phyloP scores from a whole-genome alignment of 2,888 invertebrate species.

The Macropis europaea region DNA sequence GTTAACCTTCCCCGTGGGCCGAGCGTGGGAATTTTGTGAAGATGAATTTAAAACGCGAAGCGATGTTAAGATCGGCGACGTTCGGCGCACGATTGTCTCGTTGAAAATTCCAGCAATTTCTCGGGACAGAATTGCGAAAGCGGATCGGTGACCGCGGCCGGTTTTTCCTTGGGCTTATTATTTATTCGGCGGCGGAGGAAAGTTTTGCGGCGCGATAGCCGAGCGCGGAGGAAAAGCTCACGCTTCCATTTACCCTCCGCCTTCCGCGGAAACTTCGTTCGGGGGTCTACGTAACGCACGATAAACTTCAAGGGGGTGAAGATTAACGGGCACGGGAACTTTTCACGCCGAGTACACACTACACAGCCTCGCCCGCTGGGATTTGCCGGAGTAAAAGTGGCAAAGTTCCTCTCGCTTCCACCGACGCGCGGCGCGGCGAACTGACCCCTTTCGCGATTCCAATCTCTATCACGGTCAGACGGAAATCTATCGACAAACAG shows the following conservation, averaged over 20 bases:
- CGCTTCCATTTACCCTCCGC: slow-evolving; percentile 15
- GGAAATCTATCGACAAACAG: slow-evolving; percentile 4
- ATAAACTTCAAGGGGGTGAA: slow-evolving; percentile 61
- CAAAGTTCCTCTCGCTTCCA: slow-evolving; percentile 32
- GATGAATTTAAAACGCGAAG: too few species aligned
- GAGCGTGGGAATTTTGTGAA: too few species aligned
- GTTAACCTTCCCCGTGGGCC: too few species aligned
- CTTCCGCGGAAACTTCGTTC: slow-evolving; percentile 41
- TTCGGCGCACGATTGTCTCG: too few species aligned
- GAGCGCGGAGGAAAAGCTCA: slow-evolving; percentile 9
- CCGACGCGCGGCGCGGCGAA: not conserved
- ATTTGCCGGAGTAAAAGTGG: slow-evolving; percentile 43
- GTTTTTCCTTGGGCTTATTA: slow-evolving; percentile 27
- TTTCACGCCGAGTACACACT: slow-evolving; percentile 55
- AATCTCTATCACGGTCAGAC: slow-evolving; percentile 1
- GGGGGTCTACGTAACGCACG: slow-evolving; percentile 54
- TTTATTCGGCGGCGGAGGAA: slow-evolving; percentile 20
- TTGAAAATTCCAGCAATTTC: too few species aligned
- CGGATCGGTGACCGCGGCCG: slow-evolving; percentile 1
- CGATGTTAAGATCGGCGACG: too few species aligned
- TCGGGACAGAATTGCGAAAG: not conserved
- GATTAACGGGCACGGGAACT: slow-evolving; percentile 62
- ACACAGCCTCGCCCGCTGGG: slow-evolving; percentile 11
- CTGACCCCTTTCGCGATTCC: slow-evolving; percentile 1
- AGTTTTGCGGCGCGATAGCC: slow-evolving; percentile 27